Evolutionary conservation across 2,888 invertebrate species (phyloP), one percentile per base, ranked within the genome.

Genomic region (Ophion ellenae): DNA sequence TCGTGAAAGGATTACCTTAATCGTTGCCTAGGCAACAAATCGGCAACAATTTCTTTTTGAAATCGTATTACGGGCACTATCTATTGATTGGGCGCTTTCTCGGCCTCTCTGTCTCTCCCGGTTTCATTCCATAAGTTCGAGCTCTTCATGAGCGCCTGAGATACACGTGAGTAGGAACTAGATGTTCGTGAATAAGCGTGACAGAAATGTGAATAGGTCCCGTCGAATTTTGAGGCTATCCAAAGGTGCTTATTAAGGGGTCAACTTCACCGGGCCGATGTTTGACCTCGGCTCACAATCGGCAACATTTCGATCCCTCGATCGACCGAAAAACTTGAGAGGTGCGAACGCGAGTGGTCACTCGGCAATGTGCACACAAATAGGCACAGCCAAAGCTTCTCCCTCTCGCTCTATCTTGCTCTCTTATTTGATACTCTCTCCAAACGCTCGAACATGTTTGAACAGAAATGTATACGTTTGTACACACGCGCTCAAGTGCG

Each of bases 181-280:
- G 17, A 53, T 57, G 64, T 24, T 61, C 45, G 28, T 20, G 70
- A 61, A 70, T 76, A 20, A 81, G 63, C 28, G 32, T 63, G 40
- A 77, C 11, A 45, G 11, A 20, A n/a, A 24, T 47, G 57, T 28
- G 47, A 76, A 81, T 66, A 47, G 36, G 32, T 63, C 20, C 47
- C 63, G 36, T 20, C 40, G 75, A 78, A 40, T 85, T 82, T 66
- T 70, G 70, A 63, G 64, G 57, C 61, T 76, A 71, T 14, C 70
- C 71, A 57, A 53, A 45, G 71, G 47, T 66, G 47, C 40, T 40
- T 40, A 40, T 40, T 45, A 78, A 66, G 75, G 75, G 79, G 75
- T 73, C 73, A 69, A 40, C 63, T 79, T 85, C 77, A 83, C 83
- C 83, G 80, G 75, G 86, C 86, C 79, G 76, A 82, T 75, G 83